These are phyloP conservation scores for Australoheros scitulus DNA, from an alignment of 2,113 vertebrate genomes.

Conservation along the genomic window DNA sequence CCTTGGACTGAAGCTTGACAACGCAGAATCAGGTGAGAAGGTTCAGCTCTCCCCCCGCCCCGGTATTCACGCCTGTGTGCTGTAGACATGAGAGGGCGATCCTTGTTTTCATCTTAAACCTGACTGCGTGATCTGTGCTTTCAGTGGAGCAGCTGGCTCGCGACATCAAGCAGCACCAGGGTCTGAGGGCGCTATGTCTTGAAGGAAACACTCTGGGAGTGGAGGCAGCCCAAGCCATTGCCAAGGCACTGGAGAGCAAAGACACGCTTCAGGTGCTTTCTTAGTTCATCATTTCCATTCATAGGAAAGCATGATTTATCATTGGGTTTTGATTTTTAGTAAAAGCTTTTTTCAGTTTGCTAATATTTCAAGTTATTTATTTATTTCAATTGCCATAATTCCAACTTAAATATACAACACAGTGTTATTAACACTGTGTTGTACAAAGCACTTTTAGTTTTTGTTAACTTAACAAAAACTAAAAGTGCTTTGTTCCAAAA, in stretches of 20 bases:
- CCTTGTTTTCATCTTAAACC: background rate
- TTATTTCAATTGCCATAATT: background rate
- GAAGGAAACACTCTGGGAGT: constrained; percentile 97
- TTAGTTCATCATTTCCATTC: background rate
- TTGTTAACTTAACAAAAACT: too few species aligned
- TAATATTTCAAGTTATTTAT: background rate
- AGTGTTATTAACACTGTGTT: too few species aligned
- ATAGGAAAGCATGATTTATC: background rate
- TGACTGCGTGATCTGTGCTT: constrained; percentile 1
- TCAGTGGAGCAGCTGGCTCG: constrained; percentile 86
- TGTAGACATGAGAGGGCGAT: background rate
- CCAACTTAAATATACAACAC: background rate
- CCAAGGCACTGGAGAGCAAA: constrained; percentile 91
- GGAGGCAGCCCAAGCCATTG: constrained; percentile 91
- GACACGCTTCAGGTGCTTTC: constrained; percentile 83
- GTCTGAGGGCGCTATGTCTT: constrained; percentile 87
- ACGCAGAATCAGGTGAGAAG: constrained; percentile 85
- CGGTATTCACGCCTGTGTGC: background rate
- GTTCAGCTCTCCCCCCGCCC: background rate
- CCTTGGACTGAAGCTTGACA: constrained; percentile 90
- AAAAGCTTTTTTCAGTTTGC: background rate
- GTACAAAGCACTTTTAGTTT: too few species aligned
- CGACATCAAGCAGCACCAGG: constrained; percentile 86
- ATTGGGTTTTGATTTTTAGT: background rate
- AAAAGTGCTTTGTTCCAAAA: too few species aligned